A percentile compares a stretch with the other conserved stretches of the same genome.
These are phyloP conservation scores for Cervus canadensis DNA, from an alignment of 2,113 vertebrate genomes.

Conservation along the genomic window DNA sequence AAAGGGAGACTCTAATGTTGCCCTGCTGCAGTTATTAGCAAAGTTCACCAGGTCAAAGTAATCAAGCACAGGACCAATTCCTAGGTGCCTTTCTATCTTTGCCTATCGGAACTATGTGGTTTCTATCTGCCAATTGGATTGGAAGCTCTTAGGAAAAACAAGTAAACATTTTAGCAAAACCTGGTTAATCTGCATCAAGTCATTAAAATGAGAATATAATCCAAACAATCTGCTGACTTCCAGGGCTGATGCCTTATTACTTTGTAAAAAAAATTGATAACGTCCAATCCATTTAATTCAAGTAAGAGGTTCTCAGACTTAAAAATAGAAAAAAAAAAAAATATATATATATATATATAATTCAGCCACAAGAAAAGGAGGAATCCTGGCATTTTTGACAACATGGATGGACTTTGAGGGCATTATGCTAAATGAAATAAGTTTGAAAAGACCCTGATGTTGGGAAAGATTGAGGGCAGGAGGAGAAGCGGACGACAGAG, in stretches of 20 bases:
- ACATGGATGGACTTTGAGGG: background rate
- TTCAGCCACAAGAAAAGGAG: background rate
- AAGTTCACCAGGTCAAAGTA: conserved; percentile 13
- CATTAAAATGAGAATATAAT: background rate
- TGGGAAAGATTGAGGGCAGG: no score
- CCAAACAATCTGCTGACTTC: background rate
- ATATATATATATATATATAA: background rate
- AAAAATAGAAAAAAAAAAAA: no score
- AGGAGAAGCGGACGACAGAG: no score
- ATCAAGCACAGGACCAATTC: background rate
- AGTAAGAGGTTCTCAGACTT: background rate
- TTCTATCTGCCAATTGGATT: background rate
- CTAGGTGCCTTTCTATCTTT: background rate
- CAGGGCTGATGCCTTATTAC: background rate
- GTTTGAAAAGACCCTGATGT: background rate
- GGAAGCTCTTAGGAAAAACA: background rate
- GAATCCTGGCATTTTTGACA: background rate
- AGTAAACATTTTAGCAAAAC: background rate
- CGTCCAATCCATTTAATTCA: background rate
- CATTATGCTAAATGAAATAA: background rate
- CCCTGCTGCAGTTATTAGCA: background rate
- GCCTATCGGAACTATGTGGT: background rate
- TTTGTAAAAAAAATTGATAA: background rate
- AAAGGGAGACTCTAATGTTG: background rate
- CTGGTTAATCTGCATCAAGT: background rate